Evolutionary conservation across 2,888 invertebrate genomes (phyloP), one percentile per base, ranked within the genome.

Genomic region (Acleris cristana): DNA sequence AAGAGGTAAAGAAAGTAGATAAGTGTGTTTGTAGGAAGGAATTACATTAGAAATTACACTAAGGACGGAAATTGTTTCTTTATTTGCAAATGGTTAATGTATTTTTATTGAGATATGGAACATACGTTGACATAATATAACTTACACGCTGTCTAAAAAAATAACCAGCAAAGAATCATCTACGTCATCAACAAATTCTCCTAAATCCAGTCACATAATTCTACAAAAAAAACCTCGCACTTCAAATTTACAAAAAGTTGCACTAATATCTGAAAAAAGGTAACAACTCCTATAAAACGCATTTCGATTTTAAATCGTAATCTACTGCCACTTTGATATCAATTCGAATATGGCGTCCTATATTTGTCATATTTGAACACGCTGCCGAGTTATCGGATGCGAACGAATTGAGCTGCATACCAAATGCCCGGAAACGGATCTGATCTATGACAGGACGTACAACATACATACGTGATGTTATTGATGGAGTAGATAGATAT

Each of bases 391-490:
- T 48, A 71, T 72, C 72, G 76, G 75, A 77, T 74, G 73, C 72
- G 48, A 53, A 63, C 54, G 71, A 73, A 76, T 75, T 75, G 71
- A 72, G 71, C 65, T 72, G 83, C 80, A 84, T 84, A 84, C 78
- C 79, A 82, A 83, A 76, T 74, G 73, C 59, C 64, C 83, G 85
- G 85, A 85, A 83, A 72, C 74, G 64, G 57, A 61, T 64, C 62
- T 49, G 45, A 55, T 67, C 55, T 64, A 54, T 62, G 73, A 75
- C 76, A 78, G 80, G 79, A 79, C 75, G 63, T 62, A 54, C 64
- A 40, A 79, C 75, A 60, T 62, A 54, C 64, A 40, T 40, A 40
- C 40, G 72, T 74, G 71, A 70, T 70, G 61, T 62, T 66, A 66
- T 66, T 62, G 56, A 56, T 52, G 52, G 52, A 66, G 56, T 56